Evolutionary conservation across 2,113 vertebrate species (phyloP).

Genomic region (Ardeotis arabs): DNA sequence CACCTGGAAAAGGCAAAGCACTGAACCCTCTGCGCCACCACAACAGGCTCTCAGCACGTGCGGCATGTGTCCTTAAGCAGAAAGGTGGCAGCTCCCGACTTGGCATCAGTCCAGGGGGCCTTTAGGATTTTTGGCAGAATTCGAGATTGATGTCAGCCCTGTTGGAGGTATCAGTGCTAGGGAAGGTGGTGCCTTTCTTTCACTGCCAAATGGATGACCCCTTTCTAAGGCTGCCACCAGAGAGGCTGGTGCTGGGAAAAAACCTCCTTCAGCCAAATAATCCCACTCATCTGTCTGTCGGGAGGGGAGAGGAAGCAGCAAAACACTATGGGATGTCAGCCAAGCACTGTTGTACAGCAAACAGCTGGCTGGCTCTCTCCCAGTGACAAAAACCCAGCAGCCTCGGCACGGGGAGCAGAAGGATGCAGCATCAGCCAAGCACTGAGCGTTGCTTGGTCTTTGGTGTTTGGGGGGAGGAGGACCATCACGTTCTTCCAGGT

Average conservation of each 20-base stretch:
- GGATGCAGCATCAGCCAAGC: fast-evolving
- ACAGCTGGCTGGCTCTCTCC: not conserved
- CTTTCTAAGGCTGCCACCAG: not conserved
- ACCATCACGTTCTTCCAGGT: not conserved
- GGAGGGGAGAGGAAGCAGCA: not conserved
- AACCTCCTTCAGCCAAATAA: not conserved
- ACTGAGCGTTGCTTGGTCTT: not conserved
- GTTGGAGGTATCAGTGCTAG: not conserved
- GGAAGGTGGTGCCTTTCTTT: not conserved
- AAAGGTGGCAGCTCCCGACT: not conserved
- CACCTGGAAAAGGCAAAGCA: not conserved
- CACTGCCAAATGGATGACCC: not conserved
- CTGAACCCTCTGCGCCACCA: no score
- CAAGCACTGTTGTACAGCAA: not conserved
- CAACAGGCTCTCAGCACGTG: fast-evolving
- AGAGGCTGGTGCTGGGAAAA: not conserved
- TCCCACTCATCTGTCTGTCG: not conserved
- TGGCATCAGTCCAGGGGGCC: not conserved
- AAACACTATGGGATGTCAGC: constrained; percentile 1
- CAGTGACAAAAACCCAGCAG: not conserved
- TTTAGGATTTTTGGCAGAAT: not conserved
- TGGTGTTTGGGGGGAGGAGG: not conserved
- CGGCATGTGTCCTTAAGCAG: not conserved
- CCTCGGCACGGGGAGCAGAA: not conserved
- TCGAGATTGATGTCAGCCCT: not conserved